Evolutionary conservation across 2,113 vertebrate species (phyloP).

Genomic region (Oreochromis tanganicae): DNA sequence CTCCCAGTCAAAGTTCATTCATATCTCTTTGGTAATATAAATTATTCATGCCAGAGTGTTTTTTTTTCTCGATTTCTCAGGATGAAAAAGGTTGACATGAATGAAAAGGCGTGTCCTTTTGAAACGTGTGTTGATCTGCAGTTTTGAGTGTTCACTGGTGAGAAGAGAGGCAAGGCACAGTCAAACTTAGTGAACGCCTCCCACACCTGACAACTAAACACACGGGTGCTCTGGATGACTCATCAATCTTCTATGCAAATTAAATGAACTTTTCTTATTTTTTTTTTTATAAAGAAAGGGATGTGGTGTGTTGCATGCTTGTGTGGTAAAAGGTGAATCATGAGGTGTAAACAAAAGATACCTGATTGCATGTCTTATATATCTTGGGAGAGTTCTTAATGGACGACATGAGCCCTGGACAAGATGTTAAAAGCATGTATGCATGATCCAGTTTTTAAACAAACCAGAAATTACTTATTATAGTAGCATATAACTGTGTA

Average conservation of each 20-base stretch:
- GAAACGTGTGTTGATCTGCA: neutral
- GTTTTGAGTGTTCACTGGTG: neutral
- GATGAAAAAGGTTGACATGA: conserved; percentile 4
- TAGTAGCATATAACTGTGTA: neutral
- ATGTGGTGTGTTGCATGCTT: neutral
- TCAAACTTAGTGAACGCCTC: neutral
- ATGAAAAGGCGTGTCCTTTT: neutral
- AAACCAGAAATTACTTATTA: neutral
- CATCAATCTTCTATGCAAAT: neutral
- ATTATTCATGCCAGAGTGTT: neutral
- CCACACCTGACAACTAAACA: neutral
- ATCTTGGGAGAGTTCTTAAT: neutral
- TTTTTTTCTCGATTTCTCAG: neutral
- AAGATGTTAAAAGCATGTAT: neutral
- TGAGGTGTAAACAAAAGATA: neutral
- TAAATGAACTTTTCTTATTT: neutral
- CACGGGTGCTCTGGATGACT: neutral
- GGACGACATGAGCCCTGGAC: neutral
- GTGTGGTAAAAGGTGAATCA: neutral
- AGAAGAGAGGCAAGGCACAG: neutral
- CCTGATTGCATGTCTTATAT: neutral
- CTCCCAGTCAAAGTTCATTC: conserved; percentile 16
- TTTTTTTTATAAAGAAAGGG: neutral
- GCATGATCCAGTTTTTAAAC: neutral
- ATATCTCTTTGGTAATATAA: conserved; percentile 26